Evolutionary conservation across 2,797 vertebrate species (phyloP).

Genomic region (Thamnophis elegans): DNA sequence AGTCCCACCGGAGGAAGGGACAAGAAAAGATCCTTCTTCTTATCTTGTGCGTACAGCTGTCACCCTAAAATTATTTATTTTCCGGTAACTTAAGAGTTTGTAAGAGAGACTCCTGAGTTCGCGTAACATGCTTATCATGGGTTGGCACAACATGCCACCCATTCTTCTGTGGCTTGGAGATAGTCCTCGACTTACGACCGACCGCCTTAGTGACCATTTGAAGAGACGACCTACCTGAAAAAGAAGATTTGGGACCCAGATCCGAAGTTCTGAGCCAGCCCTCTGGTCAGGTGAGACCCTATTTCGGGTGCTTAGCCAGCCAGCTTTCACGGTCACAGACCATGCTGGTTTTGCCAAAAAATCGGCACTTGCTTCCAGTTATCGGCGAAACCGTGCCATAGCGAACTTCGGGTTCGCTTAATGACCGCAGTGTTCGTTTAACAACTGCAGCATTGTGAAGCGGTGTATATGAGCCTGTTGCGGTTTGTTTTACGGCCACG

Average conservation of each 20-base stretch:
- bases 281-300: not conserved
- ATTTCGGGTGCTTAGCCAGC: not conserved
- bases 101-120: not conserved
- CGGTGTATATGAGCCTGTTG: too few species aligned
- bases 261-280: not conserved
- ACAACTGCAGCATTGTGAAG: not conserved
- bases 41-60: not conserved
- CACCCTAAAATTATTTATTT: not conserved
- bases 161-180: not conserved
- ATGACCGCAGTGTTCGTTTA: fast-evolving
- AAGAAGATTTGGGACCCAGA: not conserved
- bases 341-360: not conserved
- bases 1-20: not conserved
- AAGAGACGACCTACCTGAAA: not conserved
- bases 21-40: not conserved
- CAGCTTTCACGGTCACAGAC: too few species aligned
- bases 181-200: not conserved
- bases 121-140: not conserved
- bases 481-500: not conserved
- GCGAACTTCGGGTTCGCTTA: not conserved
- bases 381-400: not conserved
- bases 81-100: not conserved
- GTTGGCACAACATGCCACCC: not conserved
- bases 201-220: not conserved
- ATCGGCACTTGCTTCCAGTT: not conserved